phyloP scores from a whole-genome alignment of 2,113 vertebrate genomes.

The Heterotilapia buettikoferi region DNA sequence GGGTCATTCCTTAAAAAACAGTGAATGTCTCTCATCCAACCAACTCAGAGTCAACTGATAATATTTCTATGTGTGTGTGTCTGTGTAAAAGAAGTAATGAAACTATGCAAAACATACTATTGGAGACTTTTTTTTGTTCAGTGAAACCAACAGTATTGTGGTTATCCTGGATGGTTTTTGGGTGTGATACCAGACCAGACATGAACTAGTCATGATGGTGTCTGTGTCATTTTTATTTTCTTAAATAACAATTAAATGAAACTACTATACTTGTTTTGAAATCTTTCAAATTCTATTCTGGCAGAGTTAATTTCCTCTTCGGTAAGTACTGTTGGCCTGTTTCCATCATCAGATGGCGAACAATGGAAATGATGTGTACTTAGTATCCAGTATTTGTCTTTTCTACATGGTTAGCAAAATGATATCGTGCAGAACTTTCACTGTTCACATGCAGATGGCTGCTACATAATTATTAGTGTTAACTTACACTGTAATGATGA shows the following conservation, averaged over 20 bases:
- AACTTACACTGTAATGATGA: neutral
- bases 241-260: neutral
- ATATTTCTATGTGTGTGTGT: neutral
- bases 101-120: neutral
- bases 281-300: neutral
- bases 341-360: neutral
- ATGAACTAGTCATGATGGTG: neutral
- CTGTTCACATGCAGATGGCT: neutral
- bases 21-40: neutral
- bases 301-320: neutral
- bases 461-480: neutral
- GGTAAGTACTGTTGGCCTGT: neutral
- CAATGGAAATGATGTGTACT: neutral
- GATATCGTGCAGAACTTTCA: neutral
- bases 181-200: neutral
- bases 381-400: neutral
- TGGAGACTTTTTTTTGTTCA: neutral
- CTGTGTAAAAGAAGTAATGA: neutral
- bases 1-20: neutral
- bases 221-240: neutral
- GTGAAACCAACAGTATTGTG: neutral
- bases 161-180: neutral
- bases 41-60: neutral
- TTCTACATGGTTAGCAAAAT: neutral
- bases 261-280: neutral